Base-by-base conservation (phyloP, 2,797 vertebrate genomes). In the Simalia tracyae region DNA sequence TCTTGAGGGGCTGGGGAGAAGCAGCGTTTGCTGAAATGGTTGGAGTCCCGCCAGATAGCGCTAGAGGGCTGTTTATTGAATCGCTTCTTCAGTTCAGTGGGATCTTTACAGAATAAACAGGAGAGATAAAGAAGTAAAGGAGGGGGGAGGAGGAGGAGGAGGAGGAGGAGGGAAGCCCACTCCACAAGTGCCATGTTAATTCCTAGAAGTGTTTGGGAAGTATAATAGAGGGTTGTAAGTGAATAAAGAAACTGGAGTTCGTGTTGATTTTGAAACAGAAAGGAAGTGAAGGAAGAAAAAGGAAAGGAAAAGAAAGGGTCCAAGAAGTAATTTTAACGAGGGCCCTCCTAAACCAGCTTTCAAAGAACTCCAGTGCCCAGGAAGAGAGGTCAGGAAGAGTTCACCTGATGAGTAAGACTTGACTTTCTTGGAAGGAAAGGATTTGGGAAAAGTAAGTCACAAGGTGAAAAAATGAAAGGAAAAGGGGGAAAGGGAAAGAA, bases 41-140 rank as follows among this genome's bases (percentile, higher is more conserved):
- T 97, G 97, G 97, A 97, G 97, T 88, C 97, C 98, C 99, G 98
- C 98, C 97, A 99, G 99, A 98, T 99, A 99, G 98, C 99, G 98
- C 98, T 98, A 98, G 97, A 98, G 98, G 97, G 98, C 98, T 97
- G 97, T 97, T 96, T 95, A 98, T 98, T 95, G 96, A 94, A 94
- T 84, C 50, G 50, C 84, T 60, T 84, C 66, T 31, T 60, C 61
- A 31, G 66, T 72, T 92, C 72, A 46, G 84, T 3, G 92, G 84
- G 87, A 87, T 87, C 89, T 89, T 26, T 81, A 91, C 89, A 87
- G 36, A 87, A 92, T 93, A 91, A 94, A 94, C 94, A 36, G 61
- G 50, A 88, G 87, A 92, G 91, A 92, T 87, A 94, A 87, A 95
- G 50, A 88, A 92, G 91, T 4, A 42, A 88, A 50, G 0, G 4